Evolutionary conservation across 1,140 invertebrate genomes (phyloP), one percentile per base, ranked within the genome.

Genomic region (Amphibalanus amphitrite): DNA sequence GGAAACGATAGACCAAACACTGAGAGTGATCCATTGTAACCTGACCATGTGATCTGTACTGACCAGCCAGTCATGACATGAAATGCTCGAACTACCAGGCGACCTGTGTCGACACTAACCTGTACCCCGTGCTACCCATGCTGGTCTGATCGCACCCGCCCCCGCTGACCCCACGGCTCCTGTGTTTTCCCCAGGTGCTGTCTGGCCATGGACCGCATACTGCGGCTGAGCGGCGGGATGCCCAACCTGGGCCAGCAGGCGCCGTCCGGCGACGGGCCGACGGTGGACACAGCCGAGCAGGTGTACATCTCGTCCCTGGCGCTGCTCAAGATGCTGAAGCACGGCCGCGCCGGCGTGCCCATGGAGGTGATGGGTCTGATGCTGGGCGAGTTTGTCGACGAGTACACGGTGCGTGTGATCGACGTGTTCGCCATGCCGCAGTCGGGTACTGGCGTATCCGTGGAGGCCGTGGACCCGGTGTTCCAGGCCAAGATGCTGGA

Each of bases 401-500:
- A 99, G 79, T 99, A 99, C 78, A 99, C 97, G 72, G 97, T 99
- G 0, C 85, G 96, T 75, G 97, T 99, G 4, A 98, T 99, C 76
- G 97, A 99, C 86, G 97, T 99, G 0, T 99, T 99, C 84, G 97
- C 97, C n/a, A 99, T 99, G 97, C 97, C 97, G 38, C 97, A 99
- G 82, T 98, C 95, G 71, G 76, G 74, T 65, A 76, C 76, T 25
- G n/a, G n/a, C n/a, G 97, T 75, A 95, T 98, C 95, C 81, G 97
- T 99, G 20, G 97, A 99, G 84, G 97, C 97, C 59, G 97, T 99
- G 0, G 97, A 99, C 85, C 97, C 97, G 59, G 97, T 99, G 25
- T 99, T 99, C 79, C 97, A 99, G 84, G 96, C 97, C 28, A 98
- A 98, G 83, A 99, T 99, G 97, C 91, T 99, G 82, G 97, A 99